Evolutionary conservation across 2,113 vertebrate genomes (phyloP), one percentile per base, ranked within the genome.

Genomic region (Brevimyrus niger): DNA sequence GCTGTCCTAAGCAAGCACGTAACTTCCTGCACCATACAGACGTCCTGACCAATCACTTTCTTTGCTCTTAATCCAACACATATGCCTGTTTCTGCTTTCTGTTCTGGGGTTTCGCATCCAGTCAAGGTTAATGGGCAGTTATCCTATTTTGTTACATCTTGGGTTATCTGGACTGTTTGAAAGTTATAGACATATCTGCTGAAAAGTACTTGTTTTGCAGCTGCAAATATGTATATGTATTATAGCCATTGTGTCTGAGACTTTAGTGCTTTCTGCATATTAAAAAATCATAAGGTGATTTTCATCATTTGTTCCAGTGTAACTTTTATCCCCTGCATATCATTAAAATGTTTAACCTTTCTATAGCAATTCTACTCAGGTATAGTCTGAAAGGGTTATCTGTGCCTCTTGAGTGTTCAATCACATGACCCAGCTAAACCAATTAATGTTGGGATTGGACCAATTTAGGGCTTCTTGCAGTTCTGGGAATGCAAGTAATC

Each of bases 351-450:
- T 80, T 4, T 10, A 89, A 23, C 51, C 69, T 69, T 47, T 89
- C 48, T 83, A 55, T 23, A 55, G 69, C 47, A 53, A 76, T 11
- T 23, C 88, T 83, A 42, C 10, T 82, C 73, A 44, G 44, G 13
- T 46, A 27, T 21, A 38, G n/a, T 51, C 31, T 65, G n/a, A 48
- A 38, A 88, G 87, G 87, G 42, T 13, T 69, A 69, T 69, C 48
- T 65, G 55, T 65, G 35, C 38, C 61, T 17, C 61, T 47, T 73
- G 61, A 50, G n/a, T 47, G 44, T 7, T 23, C 48, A 10, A 83
- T 89, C 48, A 83, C 88, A 55, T 82, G 76, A 55, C 76, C 31
- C 51, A 27, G 76, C 23, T 89, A 89, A 83, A 55, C 88, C 88
- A 82, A 89, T 83, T 83, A 44, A 21, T 19, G 47, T 4, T 50